Conservation (phyloP, 2,113 vertebrate genomes). For the Isichthys henryi region DNA sequence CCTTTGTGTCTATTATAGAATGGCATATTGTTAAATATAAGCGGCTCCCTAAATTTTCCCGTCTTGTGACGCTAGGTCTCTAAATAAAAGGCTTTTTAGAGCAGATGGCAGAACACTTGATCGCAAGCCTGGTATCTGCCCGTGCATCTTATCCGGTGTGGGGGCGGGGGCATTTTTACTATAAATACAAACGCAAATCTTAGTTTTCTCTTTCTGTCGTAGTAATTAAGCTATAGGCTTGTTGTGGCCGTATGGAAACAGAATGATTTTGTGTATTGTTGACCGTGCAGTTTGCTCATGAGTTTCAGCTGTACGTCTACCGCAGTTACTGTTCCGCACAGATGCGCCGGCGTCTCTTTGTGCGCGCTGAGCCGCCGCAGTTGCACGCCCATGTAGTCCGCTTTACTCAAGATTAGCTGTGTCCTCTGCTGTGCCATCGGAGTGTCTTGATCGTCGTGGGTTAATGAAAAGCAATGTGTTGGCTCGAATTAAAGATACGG, state of each 20-base stretch:
- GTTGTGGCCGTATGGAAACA: neutral
- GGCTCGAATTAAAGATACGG: neutral
- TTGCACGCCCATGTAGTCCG: neutral
- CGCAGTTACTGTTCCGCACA: neutral
- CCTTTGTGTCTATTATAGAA: neutral
- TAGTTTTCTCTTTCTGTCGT: neutral
- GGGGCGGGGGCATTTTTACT: neutral
- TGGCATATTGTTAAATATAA: neutral
- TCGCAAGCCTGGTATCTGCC: neutral
- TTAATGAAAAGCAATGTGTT: neutral
- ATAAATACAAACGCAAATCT: neutral
- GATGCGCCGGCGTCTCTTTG: neutral
- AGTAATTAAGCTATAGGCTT: neutral
- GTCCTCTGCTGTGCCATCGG: neutral
- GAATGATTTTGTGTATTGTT: neutral
- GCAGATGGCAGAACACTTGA: slow-evolving; percentile 1
- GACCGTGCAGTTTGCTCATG: neutral
- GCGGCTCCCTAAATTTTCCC: neutral
- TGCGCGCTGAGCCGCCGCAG: neutral
- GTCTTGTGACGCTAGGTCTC: neutral
- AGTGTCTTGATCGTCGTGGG: neutral
- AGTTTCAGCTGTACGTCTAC: neutral
- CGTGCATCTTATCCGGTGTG: neutral
- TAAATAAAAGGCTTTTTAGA: neutral
- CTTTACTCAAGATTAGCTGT: neutral